phyloP scores from a whole-genome alignment of 2,113 vertebrate species.

The Orcinus orca region DNA sequence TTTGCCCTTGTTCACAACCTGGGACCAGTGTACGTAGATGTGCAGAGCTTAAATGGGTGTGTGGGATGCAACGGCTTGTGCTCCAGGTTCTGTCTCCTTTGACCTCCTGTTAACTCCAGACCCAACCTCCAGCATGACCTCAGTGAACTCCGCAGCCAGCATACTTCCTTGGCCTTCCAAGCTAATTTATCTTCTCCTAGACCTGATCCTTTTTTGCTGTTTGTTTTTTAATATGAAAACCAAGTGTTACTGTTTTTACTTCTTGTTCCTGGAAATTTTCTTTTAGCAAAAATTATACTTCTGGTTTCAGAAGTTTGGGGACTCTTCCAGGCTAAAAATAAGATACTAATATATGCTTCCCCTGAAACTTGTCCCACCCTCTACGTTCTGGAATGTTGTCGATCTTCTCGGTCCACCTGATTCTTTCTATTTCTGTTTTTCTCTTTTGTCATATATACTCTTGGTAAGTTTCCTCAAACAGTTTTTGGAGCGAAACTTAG shows the following conservation, averaged over 20 bases:
- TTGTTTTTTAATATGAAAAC: not conserved
- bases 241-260: not conserved
- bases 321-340: not conserved
- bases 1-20: not conserved
- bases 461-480: not conserved
- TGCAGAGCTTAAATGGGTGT: rapidly evolving
- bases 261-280: not conserved
- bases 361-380: not conserved
- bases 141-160: not conserved
- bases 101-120: not conserved
- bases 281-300: not conserved
- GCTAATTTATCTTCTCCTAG: not conserved
- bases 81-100: not conserved
- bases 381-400: not conserved
- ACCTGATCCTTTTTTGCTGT: no score
- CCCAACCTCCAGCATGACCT: not conserved
- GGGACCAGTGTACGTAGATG: no score
- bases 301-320: not conserved
- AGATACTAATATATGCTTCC: not conserved
- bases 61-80: not conserved
- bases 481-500: not conserved
- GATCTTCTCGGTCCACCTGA: not conserved
- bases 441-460: not conserved
- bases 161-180: not conserved
- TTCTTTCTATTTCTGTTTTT: not conserved